These are phyloP conservation scores for Thalpophila matura DNA, from an alignment of 2,888 invertebrate genomes.

Conservation along the genomic window DNA sequence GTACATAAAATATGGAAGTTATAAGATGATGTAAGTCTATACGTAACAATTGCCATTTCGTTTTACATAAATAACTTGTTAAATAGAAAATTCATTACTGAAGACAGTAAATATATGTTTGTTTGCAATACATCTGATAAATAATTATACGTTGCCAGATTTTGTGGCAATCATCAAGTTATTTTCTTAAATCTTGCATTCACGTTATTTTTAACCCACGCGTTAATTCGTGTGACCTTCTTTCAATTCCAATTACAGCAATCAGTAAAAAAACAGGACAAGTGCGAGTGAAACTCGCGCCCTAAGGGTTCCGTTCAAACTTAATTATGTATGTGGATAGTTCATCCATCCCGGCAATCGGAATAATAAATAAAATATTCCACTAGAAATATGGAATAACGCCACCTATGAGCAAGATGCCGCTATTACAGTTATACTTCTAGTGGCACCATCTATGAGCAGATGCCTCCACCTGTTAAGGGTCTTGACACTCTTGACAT, in stretches of 20 bases:
- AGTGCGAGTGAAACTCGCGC: no score
- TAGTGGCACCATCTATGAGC: no score
- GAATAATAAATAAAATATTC: no score
- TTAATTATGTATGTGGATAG: no score
- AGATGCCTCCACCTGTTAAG: no score
- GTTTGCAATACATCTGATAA: slow-evolving; percentile 11
- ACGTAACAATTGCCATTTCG: slow-evolving; percentile 12
- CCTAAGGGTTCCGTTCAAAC: no score
- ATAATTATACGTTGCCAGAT: slow-evolving; percentile 23
- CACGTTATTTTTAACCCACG: slow-evolving; percentile 25
- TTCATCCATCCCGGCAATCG: no score
- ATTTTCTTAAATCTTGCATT: slow-evolving; percentile 21
- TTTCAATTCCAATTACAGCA: slow-evolving; percentile 21
- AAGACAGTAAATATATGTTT: background rate
- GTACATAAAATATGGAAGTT: background rate
- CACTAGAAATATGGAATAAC: no score
- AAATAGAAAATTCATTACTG: slow-evolving; percentile 11
- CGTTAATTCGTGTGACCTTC: background rate
- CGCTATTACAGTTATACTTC: no score
- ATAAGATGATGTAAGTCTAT: background rate
- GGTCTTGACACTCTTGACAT: no score
- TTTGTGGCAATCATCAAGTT: slow-evolving; percentile 17
- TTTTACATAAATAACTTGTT: slow-evolving; percentile 11
- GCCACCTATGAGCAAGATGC: no score
- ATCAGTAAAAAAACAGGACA: no score